A percentile compares a stretch with the other conserved stretches of the same genome.
phyloP scores from a whole-genome alignment of 2,797 vertebrate genomes.

The Xyrichtys novacula region DNA sequence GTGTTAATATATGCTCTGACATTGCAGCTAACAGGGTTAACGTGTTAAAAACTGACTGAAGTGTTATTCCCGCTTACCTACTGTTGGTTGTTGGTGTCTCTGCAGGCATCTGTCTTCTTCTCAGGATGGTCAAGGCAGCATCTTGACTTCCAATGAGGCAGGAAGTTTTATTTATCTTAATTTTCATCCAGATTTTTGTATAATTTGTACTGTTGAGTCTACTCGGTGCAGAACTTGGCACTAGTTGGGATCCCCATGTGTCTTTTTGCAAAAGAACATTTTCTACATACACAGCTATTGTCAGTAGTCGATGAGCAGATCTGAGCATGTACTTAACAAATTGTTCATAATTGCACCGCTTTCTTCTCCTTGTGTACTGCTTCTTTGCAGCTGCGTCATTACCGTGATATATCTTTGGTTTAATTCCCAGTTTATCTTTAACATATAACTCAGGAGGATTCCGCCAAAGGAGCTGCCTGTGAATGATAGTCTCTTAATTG shows the following conservation, averaged over 20 bases:
- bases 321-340: slow-evolving; percentile 10
- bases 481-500: slow-evolving; percentile 81
- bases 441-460: slow-evolving; percentile 67
- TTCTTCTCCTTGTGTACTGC: slow-evolving; percentile 36
- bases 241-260: neutral
- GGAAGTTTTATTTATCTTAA: too few relatives aligned
- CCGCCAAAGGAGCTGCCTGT: slow-evolving; percentile 68
- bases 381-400: slow-evolving; percentile 38
- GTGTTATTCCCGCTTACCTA: too few relatives aligned
- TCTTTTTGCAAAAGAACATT: neutral
- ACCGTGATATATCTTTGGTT: slow-evolving; percentile 45
- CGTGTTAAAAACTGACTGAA: too few relatives aligned
- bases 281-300: neutral
- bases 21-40: too few relatives aligned
- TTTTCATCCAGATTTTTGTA: too few relatives aligned
- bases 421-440: slow-evolving; percentile 47
- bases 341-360: slow-evolving; percentile 27
- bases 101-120: too few relatives aligned
- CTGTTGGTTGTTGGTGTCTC: too few relatives aligned
- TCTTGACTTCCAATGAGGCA: too few relatives aligned
- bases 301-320: neutral
- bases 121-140: too few relatives aligned
- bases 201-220: neutral
- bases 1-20: too few relatives aligned
- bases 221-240: neutral